Base-by-base conservation (phyloP, 2,113 vertebrate genomes). In the Macroglossus sobrinus region DNA sequence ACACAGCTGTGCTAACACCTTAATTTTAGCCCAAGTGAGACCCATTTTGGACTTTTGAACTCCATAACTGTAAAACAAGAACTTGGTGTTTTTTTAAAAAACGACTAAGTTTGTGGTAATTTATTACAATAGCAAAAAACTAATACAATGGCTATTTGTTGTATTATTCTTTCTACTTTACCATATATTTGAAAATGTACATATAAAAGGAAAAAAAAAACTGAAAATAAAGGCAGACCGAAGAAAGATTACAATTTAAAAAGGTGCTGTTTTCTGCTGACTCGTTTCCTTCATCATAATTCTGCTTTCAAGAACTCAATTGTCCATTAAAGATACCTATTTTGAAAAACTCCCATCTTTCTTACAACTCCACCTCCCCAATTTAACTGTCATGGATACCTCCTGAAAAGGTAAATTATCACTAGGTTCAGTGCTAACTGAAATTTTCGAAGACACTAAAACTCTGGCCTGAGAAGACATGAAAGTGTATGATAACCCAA, bases 231-330 rank as follows among this genome's bases (percentile, higher is more conserved):
- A 85, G n/a, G n/a, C 18, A 88, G 45, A 66, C 30, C 72, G 85
- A 61, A 81, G 72, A 80, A 96, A 84, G 18, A 82, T 81, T 45
- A 74, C 1, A 59, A 84, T 75, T 79, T 53, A 35, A 88, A 91
- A 91, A 91, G 14, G 59, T 84, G 22, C 22, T 89, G 15, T 66
- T 84, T 91, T 95, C 59, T 96, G 79, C 69, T 96, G 50, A 96
- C 59, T 94, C 86, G 89, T 57, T 93, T 91, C 79, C 74, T 68
- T 95, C 82, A 85, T 26, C 16, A 10, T 22, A 95, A 92, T 84
- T 87, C 38, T 68, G 38, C 28, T 88, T 79, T 87, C 18, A 95
- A 91, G 71, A 97, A 94, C 64, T 93, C 91, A 79, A 76, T 53
- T 95, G 94, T 68, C 59, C 63, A 86, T 76, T 55, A 72, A 63